phyloP scores from a whole-genome alignment of 1,140 invertebrate species.

The Adelges cooleyi region DNA sequence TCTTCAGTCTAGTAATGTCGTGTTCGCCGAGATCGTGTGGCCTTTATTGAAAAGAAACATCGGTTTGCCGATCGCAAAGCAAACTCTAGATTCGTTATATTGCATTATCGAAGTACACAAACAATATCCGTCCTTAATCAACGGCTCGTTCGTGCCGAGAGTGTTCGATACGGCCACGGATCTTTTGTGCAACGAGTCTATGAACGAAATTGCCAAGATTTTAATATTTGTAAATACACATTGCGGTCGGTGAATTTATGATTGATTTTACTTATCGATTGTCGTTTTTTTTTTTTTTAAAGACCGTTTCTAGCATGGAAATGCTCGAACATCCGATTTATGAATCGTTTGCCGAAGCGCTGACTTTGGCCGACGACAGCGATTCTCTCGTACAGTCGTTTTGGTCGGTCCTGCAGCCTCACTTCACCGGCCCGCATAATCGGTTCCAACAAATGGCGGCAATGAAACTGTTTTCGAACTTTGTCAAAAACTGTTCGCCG shows the following conservation, averaged over 20 bases:
- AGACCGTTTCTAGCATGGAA: not conserved
- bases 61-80: constrained; percentile 1
- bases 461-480: constrained; percentile 1
- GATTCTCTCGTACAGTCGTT: constrained; percentile 9
- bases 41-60: constrained; percentile 18
- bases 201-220: constrained; percentile 16
- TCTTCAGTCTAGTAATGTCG: constrained; percentile 19
- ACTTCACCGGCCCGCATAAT: constrained; percentile 13
- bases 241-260: too few relatives aligned
- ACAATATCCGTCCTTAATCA: constrained; percentile 6
- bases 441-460: constrained; percentile 16
- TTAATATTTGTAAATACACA: constrained; percentile 14
- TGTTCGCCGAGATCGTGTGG: constrained; percentile 15
- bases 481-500: not conserved
- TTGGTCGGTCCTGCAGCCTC: not conserved
- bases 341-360: not conserved
- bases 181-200: constrained; percentile 20
- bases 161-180: not conserved
- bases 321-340: constrained; percentile 5
- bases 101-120: constrained; percentile 24
- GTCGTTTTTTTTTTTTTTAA: not conserved
- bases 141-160: constrained; percentile 17
- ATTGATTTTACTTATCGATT: not conserved
- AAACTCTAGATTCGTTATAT: constrained; percentile 27
- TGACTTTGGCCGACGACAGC: not conserved